Evolutionary conservation across 2,888 invertebrate species (phyloP).

Genomic region (Melieria picta): DNA sequence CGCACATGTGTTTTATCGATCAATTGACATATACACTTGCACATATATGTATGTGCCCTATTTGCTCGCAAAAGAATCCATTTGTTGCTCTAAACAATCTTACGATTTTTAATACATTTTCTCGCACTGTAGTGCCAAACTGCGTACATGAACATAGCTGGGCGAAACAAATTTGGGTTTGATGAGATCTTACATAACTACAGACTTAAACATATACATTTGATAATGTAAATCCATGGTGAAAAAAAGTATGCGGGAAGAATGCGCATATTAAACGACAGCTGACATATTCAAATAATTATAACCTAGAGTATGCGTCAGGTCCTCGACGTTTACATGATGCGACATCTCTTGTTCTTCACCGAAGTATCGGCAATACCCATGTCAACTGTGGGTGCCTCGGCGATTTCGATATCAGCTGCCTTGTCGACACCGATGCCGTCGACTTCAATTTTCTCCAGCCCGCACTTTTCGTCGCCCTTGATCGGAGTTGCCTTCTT

Average conservation of each 20-base stretch:
- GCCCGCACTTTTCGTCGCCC: slow-evolving; percentile 37
- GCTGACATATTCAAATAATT: not conserved
- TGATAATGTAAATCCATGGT: not conserved
- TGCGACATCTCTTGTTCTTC: slow-evolving; percentile 47
- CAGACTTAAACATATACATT: slow-evolving; percentile 15
- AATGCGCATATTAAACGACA: not conserved
- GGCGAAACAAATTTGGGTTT: not conserved
- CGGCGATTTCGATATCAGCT: slow-evolving; percentile 42
- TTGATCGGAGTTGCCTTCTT: slow-evolving; percentile 23
- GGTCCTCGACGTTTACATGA: slow-evolving; percentile 44
- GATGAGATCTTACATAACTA: not conserved
- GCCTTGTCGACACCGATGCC: slow-evolving; percentile 29
- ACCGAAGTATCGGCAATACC: slow-evolving; percentile 40
- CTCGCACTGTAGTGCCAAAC: too few relatives aligned
- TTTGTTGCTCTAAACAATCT: too few relatives aligned
- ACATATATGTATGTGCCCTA: too few relatives aligned
- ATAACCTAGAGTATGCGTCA: slow-evolving; percentile 6
- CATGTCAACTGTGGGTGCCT: slow-evolving; percentile 46
- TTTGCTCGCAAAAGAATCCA: too few relatives aligned
- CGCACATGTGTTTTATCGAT: too few relatives aligned
- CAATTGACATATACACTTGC: too few relatives aligned
- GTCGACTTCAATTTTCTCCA: slow-evolving; percentile 34
- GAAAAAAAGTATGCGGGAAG: not conserved
- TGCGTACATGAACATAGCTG: too few relatives aligned
- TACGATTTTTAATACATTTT: too few relatives aligned